Conservation (phyloP, 2,797 vertebrate genomes). For the Ara ararauna region DNA sequence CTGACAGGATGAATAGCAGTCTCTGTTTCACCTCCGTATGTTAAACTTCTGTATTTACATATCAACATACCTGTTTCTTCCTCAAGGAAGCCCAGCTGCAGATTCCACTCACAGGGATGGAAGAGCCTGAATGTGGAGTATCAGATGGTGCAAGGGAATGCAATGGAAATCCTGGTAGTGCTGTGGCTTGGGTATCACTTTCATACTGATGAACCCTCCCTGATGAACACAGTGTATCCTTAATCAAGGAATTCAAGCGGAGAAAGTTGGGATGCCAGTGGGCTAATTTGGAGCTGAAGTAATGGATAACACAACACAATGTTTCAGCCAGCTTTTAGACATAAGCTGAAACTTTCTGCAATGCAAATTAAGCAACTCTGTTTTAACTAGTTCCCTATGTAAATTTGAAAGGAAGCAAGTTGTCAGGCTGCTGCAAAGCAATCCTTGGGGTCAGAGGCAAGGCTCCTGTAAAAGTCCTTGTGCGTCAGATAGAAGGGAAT, state of each 20-base stretch:
- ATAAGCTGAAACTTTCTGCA: not conserved
- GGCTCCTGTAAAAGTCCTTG: rapidly evolving
- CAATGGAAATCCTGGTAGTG: not conserved
- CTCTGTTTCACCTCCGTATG: not conserved
- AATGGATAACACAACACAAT: rapidly evolving
- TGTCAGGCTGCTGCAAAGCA: not conserved
- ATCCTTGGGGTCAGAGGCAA: not conserved
- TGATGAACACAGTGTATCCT: rapidly evolving
- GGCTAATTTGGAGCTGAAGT: rapidly evolving
- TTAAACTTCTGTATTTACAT: not conserved
- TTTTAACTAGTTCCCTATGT: not conserved
- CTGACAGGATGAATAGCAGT: not conserved
- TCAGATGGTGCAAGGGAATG: not conserved
- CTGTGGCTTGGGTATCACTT: not conserved
- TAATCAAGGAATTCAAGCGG: rapidly evolving
- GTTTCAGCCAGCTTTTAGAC: not conserved
- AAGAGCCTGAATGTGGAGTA: not conserved
- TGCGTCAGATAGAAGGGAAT: not conserved
- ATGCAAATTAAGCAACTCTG: not conserved
- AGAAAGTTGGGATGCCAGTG: rapidly evolving
- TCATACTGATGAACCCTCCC: not conserved
- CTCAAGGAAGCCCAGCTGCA: not conserved
- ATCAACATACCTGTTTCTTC: not conserved
- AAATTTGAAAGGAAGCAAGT: not conserved
- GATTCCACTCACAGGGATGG: rapidly evolving